Percentiles rank a stretch among this genome's conserved stretches.
Conservation (phyloP, 2,797 vertebrate species). For the Mallotus villosus region DNA sequence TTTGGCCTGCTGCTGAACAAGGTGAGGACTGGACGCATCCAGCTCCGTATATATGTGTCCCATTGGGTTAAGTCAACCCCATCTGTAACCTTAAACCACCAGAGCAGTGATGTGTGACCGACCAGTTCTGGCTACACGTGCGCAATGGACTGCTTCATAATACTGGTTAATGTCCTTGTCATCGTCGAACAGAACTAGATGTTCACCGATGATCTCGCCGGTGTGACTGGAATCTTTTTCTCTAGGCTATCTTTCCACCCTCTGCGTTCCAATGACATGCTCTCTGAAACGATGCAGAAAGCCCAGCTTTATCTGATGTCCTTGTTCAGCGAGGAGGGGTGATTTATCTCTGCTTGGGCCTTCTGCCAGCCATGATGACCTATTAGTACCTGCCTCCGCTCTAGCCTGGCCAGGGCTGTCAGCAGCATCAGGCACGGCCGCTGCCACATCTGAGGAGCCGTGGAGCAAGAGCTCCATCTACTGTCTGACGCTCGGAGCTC, state of each 20-base stretch:
- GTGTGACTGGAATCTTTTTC: neutral
- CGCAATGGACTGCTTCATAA: neutral
- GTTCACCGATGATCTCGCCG: no score
- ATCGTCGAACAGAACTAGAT: neutral
- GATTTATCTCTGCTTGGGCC: conserved; percentile 62
- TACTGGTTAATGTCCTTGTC: neutral
- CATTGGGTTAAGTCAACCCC: no score
- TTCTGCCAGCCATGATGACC: conserved; percentile 35
- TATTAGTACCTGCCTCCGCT: neutral
- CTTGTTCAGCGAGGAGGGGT: conserved; percentile 65
- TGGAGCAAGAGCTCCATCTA: conserved; percentile 67
- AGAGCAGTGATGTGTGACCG: no score
- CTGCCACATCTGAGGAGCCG: conserved; percentile 17
- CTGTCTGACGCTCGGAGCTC: conserved; percentile 29
- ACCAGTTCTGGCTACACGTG: no score
- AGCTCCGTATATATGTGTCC: no score
- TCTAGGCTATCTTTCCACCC: conserved; percentile 16
- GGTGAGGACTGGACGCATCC: neutral
- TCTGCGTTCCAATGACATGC: conserved; percentile 35
- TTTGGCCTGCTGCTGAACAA: no score
- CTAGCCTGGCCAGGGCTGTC: neutral
- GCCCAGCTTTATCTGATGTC: conserved; percentile 71
- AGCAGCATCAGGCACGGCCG: neutral
- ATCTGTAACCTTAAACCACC: no score
- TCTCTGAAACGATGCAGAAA: conserved; percentile 43